Conservation (phyloP, 2,113 vertebrate species). For the Lanius ludovicianus region DNA sequence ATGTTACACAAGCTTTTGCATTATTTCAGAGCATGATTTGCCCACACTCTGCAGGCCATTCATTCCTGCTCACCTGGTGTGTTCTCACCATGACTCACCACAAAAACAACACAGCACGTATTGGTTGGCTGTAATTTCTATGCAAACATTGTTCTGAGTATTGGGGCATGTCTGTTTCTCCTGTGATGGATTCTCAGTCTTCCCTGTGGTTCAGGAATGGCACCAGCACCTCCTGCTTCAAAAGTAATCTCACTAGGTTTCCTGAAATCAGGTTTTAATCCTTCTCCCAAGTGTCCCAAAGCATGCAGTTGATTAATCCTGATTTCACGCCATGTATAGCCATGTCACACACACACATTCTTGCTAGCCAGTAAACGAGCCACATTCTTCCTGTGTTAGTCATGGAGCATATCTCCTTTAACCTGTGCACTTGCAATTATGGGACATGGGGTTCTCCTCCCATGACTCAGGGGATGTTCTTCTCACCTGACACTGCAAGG, state of each 20-base stretch:
- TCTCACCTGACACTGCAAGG: not conserved
- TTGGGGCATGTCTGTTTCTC: not conserved
- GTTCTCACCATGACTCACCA: not conserved
- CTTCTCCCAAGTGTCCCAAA: not conserved
- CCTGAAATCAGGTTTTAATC: not conserved
- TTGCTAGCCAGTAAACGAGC: not conserved
- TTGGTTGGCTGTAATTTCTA: not conserved
- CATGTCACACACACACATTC: not conserved
- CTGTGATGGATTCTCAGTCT: not conserved
- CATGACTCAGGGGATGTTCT: not conserved
- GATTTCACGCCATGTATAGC: not conserved
- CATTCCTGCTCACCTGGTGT: not conserved
- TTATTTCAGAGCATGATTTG: not conserved
- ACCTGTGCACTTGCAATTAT: not conserved
- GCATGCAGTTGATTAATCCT: not conserved
- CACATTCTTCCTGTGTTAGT: not conserved
- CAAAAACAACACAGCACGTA: not conserved
- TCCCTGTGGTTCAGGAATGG: not conserved
- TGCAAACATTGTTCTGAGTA: not conserved
- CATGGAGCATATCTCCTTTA: not conserved
- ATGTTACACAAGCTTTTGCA: not conserved
- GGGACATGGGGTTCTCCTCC: not conserved
- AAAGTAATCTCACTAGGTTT: not conserved
- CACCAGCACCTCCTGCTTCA: not conserved
- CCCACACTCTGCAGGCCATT: fast-evolving